A percentile compares a stretch with the other conserved stretches of the same genome.
These are phyloP conservation scores for Meloidogyne floridensis DNA, from an alignment of 1,140 invertebrate species.

Conservation along the genomic window DNA sequence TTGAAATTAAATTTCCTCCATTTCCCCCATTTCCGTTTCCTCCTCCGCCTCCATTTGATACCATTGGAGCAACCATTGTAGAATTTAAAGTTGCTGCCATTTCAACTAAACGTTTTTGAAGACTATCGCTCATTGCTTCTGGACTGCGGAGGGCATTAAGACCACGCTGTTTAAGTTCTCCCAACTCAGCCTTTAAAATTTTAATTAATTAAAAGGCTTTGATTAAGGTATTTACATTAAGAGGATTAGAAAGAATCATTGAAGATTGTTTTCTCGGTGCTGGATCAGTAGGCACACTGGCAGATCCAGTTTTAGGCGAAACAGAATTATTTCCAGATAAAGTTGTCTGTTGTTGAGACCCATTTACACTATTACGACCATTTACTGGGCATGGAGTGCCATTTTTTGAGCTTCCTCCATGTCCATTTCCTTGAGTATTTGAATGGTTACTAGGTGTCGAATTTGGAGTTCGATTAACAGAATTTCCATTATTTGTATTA, in stretches of 20 bases:
- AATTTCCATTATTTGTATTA: background rate
- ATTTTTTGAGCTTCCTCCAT: constrained; percentile 17
- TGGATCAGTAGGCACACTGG: constrained; percentile 35
- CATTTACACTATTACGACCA: constrained; percentile 9
- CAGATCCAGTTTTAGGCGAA: constrained; percentile 33
- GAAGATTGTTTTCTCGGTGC: constrained; percentile 35
- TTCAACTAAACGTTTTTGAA: constrained; percentile 33
- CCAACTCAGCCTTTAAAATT: constrained; percentile 36
- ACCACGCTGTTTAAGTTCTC: constrained; percentile 40
- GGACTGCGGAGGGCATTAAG: constrained; percentile 37
- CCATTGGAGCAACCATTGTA: constrained; percentile 10
- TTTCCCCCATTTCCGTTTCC: background rate
- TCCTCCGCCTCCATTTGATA: constrained; percentile 3
- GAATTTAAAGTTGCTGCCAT: constrained; percentile 36
- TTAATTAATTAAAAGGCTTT: background rate
- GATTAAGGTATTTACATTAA: constrained; percentile 17
- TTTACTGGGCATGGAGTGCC: constrained; percentile 21
- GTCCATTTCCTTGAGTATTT: constrained; percentile 11
- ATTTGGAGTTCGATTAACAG: constrained; percentile 5
- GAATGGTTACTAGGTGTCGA: constrained; percentile 5
- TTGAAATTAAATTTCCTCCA: constrained; percentile 13
- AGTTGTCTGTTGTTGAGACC: constrained; percentile 16
- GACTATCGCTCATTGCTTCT: constrained; percentile 32
- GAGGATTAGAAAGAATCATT: constrained; percentile 12
- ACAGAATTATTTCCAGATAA: constrained; percentile 10